Conservation (phyloP, 2,113 vertebrate species). For the Struthio camelus region DNA sequence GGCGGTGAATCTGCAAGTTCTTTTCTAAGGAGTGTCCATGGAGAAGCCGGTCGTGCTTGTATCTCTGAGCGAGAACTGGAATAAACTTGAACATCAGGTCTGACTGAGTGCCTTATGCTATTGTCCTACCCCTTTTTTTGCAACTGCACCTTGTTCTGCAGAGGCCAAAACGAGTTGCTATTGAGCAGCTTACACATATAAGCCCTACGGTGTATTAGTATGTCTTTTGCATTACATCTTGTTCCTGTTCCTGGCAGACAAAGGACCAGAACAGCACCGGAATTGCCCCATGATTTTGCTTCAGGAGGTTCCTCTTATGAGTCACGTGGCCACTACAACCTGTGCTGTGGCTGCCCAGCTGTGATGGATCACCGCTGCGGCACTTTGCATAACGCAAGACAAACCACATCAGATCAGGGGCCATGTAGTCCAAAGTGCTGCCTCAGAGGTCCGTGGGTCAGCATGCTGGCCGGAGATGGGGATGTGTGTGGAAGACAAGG, state of each 20-base stretch:
- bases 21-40: not conserved
- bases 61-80: not conserved
- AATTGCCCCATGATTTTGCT: no score
- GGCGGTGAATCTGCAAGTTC: not conserved
- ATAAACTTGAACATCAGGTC: not conserved
- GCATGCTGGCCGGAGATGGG: not conserved
- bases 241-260: not conserved
- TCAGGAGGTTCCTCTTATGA: no score
- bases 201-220: rapidly evolving
- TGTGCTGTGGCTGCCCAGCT: not conserved
- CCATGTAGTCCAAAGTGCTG: no score
- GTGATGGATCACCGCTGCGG: not conserved
- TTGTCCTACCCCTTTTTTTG: not conserved
- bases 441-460: not conserved
- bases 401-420: no score
- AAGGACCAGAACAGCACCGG: not conserved
- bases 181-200: not conserved
- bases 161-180: not conserved
- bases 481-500: not conserved
- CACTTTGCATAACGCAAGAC: no score
- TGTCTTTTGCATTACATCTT: not conserved
- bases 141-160: not conserved
- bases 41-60: not conserved
- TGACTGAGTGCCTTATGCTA: not conserved
- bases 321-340: no score